These are phyloP conservation scores for Oceanodroma leucorhoa DNA, from an alignment of 2,797 vertebrate genomes.

Conservation along the genomic window DNA sequence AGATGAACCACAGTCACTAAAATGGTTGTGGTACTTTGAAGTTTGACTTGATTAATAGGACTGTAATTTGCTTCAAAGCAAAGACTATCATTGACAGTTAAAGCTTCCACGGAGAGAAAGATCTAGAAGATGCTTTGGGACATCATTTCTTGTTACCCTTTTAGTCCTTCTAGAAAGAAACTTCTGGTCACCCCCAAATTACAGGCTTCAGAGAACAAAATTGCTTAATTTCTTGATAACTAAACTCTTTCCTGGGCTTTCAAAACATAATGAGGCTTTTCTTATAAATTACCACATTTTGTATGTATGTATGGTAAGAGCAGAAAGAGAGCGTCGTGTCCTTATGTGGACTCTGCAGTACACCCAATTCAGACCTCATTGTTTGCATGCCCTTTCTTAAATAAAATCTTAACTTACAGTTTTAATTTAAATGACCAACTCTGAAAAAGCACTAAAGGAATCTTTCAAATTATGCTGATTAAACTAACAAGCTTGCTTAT, in stretches of 20 bases:
- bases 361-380: neutral
- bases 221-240: neutral
- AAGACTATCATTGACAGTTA: neutral
- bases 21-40: conserved; percentile 4
- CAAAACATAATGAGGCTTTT: neutral
- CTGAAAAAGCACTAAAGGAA: neutral
- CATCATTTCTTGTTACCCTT: neutral
- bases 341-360: neutral
- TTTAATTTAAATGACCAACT: neutral
- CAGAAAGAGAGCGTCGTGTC: neutral
- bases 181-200: neutral
- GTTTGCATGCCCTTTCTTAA: neutral
- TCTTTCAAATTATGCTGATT: neutral
- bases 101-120: neutral
- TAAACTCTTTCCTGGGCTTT: neutral
- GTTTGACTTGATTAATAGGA: neutral
- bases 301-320: neutral
- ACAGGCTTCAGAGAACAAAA: neutral
- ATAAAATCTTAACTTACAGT: neutral
- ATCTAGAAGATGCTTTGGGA: neutral
- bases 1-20: neutral
- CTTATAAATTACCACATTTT: neutral
- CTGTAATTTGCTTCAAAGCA: neutral
- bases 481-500: neutral
- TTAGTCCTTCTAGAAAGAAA: neutral